Conservation (phyloP, 1,140 invertebrate genomes). For the Helicoverpa armigera region DNA sequence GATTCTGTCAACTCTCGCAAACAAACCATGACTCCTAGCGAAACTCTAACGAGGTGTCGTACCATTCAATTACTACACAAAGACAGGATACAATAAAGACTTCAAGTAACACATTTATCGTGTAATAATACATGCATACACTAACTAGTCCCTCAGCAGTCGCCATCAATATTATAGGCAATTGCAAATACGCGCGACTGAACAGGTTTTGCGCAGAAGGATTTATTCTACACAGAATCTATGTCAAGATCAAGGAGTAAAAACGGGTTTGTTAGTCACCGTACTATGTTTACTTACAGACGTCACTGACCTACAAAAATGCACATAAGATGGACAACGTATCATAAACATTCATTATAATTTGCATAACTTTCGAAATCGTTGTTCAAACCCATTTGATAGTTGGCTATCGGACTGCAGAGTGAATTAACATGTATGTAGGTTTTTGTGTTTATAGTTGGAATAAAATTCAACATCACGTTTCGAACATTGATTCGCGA, state of each 20-base stretch:
- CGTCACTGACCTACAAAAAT: slow-evolving; percentile 73
- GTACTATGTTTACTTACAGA: slow-evolving; percentile 64
- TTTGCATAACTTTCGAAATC: not conserved
- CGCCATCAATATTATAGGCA: slow-evolving; percentile 57
- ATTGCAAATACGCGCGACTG: slow-evolving; percentile 62
- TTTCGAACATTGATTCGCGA: not conserved
- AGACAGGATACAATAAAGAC: slow-evolving; percentile 24
- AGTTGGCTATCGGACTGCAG: no score
- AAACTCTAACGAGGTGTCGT: not conserved
- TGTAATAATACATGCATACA: not conserved
- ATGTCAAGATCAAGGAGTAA: slow-evolving; percentile 81
- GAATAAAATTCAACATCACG: slow-evolving; percentile 1
- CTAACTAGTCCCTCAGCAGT: slow-evolving; percentile 37
- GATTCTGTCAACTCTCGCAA: not conserved
- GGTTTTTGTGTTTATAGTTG: no score
- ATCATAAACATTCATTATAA: slow-evolving; percentile 50
- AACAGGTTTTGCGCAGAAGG: slow-evolving; percentile 76
- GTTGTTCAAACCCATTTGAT: no score
- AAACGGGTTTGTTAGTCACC: slow-evolving; percentile 72
- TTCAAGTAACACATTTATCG: slow-evolving; percentile 4
- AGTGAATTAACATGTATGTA: no score
- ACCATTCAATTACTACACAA: slow-evolving; percentile 1
- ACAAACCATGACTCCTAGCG: not conserved
- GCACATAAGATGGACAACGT: slow-evolving; percentile 33
- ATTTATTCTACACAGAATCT: slow-evolving; percentile 74